Conservation (phyloP, 1,140 invertebrate genomes). For the Hylyphantes graminicola region DNA sequence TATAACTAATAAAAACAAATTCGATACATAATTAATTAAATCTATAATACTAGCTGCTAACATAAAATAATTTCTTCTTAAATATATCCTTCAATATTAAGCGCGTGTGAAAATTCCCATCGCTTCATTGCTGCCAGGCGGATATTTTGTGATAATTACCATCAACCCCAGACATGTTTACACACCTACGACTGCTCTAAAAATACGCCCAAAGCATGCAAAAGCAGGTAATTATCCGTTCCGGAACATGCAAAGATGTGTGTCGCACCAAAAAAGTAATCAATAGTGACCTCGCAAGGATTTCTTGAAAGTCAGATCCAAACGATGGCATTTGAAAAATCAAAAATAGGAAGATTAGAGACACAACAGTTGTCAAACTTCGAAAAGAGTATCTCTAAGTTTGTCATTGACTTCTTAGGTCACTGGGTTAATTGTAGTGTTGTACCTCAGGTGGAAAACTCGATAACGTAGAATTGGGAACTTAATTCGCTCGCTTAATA, state of each 20-base stretch:
- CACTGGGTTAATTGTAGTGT: slow-evolving; percentile 36
- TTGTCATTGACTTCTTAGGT: neutral
- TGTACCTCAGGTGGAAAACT: slow-evolving; percentile 6
- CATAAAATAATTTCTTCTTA: no score
- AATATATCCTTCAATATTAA: no score
- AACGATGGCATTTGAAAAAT: neutral
- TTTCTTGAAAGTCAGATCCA: neutral
- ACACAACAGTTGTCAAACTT: neutral
- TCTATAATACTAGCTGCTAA: no score
- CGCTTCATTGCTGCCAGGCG: no score
- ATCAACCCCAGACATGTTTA: neutral
- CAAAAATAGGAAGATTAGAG: neutral
- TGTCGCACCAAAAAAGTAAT: neutral
- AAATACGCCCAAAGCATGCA: slow-evolving; percentile 29
- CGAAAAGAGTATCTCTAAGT: neutral
- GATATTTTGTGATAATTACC: no score
- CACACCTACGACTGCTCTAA: slow-evolving; percentile 26
- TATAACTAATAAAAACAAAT: no score
- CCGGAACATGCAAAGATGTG: slow-evolving; percentile 10
- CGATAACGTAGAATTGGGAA: neutral
- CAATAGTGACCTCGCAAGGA: slow-evolving; percentile 23
- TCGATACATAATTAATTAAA: no score
- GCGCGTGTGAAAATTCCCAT: no score
- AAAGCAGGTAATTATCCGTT: slow-evolving; percentile 27
- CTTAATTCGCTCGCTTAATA: neutral